These are phyloP conservation scores for Drosophila neutralis DNA, from an alignment of 2,888 invertebrate genomes.

Conservation along the genomic window DNA sequence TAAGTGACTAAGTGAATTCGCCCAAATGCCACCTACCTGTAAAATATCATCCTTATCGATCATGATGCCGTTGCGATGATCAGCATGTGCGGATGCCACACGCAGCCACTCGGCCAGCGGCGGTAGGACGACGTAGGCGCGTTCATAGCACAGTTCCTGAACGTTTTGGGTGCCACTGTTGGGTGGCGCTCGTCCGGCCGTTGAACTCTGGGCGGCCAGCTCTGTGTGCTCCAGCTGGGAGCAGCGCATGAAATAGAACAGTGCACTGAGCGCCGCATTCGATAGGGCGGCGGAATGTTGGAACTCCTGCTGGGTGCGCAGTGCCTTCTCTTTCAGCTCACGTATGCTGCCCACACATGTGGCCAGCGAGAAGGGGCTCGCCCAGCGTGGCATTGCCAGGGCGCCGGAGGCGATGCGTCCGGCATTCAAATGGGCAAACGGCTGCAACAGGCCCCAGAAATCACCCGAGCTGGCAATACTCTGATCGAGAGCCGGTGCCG, in stretches of 20 bases:
- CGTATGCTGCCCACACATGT: constrained; percentile 94
- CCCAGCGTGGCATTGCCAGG: constrained; percentile 93
- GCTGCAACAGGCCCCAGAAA: constrained; percentile 95
- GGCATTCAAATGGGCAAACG: constrained; percentile 95
- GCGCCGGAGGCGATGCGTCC: constrained; percentile 95
- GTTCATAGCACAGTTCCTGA: constrained; percentile 92
- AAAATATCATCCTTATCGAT: constrained; percentile 94
- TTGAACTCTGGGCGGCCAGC: constrained; percentile 79
- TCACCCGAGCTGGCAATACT: constrained; percentile 94
- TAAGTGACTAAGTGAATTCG: neutral
- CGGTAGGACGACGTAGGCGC: constrained; percentile 94
- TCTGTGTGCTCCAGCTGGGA: constrained; percentile 92
- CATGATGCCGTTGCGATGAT: constrained; percentile 90
- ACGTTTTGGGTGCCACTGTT: constrained; percentile 83
- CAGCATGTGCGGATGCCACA: constrained; percentile 92
- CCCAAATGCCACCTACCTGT: constrained; percentile 86
- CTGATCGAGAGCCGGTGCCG: constrained; percentile 92
- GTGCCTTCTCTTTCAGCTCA: constrained; percentile 91
- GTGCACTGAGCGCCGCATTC: constrained; percentile 90
- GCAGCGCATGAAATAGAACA: constrained; percentile 97
- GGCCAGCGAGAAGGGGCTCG: constrained; percentile 89
- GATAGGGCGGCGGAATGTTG: constrained; percentile 86
- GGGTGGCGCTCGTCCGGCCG: constrained; percentile 60
- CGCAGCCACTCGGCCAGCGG: constrained; percentile 96
- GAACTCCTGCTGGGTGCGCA: constrained; percentile 86